Conservation (phyloP, 1,140 invertebrate species). For the Drosophila guanche region DNA sequence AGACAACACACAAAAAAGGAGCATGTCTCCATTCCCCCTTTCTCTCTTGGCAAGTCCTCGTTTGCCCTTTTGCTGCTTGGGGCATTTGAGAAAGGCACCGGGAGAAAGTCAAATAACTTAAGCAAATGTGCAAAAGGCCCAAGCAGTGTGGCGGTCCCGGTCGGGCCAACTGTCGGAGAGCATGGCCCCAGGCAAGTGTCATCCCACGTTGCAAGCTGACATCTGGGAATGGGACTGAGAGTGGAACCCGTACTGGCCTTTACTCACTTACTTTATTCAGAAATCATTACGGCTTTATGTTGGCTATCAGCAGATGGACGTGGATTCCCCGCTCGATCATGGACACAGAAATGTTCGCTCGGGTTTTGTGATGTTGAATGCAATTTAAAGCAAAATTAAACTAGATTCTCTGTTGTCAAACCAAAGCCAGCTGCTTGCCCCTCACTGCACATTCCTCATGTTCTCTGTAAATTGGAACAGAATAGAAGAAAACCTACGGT, state of each 20-base stretch:
- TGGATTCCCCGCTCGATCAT: conserved; percentile 16
- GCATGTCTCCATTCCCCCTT: conserved; percentile 23
- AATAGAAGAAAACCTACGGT: background rate
- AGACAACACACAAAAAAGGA: conserved; percentile 34
- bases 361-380: too few species aligned
- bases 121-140: conserved; percentile 70
- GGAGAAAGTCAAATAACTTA: conserved; percentile 73
- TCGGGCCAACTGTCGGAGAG: conserved; percentile 42
- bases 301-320: conserved; percentile 26
- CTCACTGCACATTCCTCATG: too few species aligned
- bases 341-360: too few species aligned
- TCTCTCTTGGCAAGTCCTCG: conserved; percentile 16
- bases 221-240: conserved; percentile 14
- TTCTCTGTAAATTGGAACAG: too few species aligned
- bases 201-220: conserved; percentile 15
- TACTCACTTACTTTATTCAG: conserved; percentile 18
- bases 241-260: conserved; percentile 12
- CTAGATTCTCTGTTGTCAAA: too few species aligned
- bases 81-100: conserved; percentile 45
- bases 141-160: conserved; percentile 46
- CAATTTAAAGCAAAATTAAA: too few species aligned
- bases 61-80: conserved; percentile 65
- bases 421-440: too few species aligned
- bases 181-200: conserved; percentile 30
- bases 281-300: background rate